Percentiles rank a stretch among this genome's conserved stretches.
phyloP scores from a whole-genome alignment of 2,113 vertebrate species.

The Cygnus buccinator region DNA sequence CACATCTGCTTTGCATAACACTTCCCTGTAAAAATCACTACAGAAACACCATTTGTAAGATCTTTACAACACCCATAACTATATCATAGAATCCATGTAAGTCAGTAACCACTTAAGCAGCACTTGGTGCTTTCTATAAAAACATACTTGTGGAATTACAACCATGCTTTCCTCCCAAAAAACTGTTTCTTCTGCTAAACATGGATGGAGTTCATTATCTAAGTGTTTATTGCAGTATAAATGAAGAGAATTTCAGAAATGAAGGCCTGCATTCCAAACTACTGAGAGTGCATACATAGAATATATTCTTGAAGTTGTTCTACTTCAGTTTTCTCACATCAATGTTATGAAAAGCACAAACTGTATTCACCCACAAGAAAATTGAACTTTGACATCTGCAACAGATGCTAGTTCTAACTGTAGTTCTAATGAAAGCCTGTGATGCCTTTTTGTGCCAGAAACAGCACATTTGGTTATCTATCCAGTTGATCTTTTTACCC shows the following conservation, averaged over 20 bases:
- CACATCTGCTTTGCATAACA: constrained; percentile 43
- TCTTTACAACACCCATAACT: neutral
- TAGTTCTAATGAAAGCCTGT: neutral
- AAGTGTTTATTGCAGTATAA: neutral
- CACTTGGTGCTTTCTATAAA: constrained; percentile 25
- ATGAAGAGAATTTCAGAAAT: constrained; percentile 4
- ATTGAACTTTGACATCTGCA: neutral
- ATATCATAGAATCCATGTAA: neutral
- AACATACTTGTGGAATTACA: constrained; percentile 23
- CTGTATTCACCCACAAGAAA: neutral
- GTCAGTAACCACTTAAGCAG: constrained; percentile 18
- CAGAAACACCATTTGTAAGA: constrained; percentile 33
- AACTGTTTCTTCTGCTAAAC: constrained; percentile 3
- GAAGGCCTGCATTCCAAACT: constrained; percentile 15
- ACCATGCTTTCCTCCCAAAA: neutral
- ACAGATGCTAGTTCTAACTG: neutral
- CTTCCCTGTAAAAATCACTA: constrained; percentile 30
- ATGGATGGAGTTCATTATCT: constrained; percentile 19
- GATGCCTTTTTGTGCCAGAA: neutral
- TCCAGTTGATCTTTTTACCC: neutral
- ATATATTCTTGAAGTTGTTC: neutral
- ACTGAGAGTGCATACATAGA: fast-evolving
- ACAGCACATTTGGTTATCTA: constrained; percentile 1
- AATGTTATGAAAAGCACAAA: neutral
- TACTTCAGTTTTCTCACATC: neutral